Base-by-base conservation (phyloP, 2,113 vertebrate species). In the Myrmecophaga tridactyla region DNA sequence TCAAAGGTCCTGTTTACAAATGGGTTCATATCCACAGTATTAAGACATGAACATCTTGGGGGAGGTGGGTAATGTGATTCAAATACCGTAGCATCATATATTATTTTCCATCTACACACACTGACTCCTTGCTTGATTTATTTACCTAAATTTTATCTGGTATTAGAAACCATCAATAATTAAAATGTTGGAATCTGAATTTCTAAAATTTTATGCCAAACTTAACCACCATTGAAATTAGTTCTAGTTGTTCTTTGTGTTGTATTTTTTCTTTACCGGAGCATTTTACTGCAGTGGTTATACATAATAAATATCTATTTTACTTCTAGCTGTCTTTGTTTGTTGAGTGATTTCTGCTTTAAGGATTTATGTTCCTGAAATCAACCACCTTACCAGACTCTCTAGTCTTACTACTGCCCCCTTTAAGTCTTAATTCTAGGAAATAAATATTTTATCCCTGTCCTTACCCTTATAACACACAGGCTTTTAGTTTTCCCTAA, bases 131-230 rank as follows among this genome's bases (percentile, higher is more conserved):
- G 8, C 76, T 73, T 87, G 29, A 86, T 58, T 87, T 78, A 82
- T 69, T 90, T 91, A 92, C 29, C n/a, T 95, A n/a, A 39, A 23
- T 95, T 93, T 81, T 95, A 67, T 86, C 92, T 58, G 36, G 43
- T 88, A 39, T 90, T 92, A 88, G 36, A 86, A 89, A 56, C 53
- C 12, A 86, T 31, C 39, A 93, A 3, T 65, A 48, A 93, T 53
- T 88, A 76, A 95, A 82, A 77, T 15, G 12, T 63, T 84, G 92
- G 78, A 76, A 89, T 73, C 53, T 94, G n/a, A 93, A 86, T 91
- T 92, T 90, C 60, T 69, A 39, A 93, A 77, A 63, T 27, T 81
- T 63, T 80, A 39, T 58, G 29, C 81, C 46, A 83, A 12, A 90
- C 34, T 69, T 75, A 88, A 80, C 41, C 46, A 82, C n/a, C 62